Base-by-base conservation (phyloP, 2,888 invertebrate species). In the Aleiodes alternator region DNA sequence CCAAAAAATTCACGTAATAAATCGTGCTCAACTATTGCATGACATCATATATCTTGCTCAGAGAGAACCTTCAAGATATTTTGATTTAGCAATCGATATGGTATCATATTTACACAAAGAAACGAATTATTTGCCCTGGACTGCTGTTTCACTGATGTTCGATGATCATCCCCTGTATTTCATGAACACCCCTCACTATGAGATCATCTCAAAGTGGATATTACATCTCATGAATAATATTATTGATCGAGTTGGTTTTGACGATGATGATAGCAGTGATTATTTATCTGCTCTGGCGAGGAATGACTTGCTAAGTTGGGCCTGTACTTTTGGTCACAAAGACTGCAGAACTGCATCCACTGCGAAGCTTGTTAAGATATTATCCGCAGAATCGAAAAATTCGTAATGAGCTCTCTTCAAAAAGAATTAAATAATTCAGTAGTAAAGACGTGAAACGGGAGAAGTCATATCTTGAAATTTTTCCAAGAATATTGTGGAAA, bases 41-140 rank as follows among this genome's bases (percentile, higher is more conserved):
- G 97, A 97, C 87, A 90, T 94, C 7, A 92, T 94, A 78, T 93
- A 92, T 80, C 88, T 94, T 76, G 94, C 64, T 0, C 2, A 3
- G 3, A 43, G 16, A 12, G 75, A 80, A 0, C 43, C 57, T 14
- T 4, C 3, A 4, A 16, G 29, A 5, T 75, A 76, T 72, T 57
- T 48, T 14, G 72, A 76, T 14, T 11, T 61, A 61, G 31, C 72
- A 12, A 11, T 76, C 8, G 76, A 76, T 34, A 59, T 76, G 7
- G 43, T 31, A 4, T 14, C n/a, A 1, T 97, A 96, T 90, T 90
- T 97, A 78, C 88, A 90, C 72, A 89, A 91, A 11, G 95, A 96
- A 88, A 91, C 89, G 0, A 92, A 94, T n/a, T 96, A 95, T 83
- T 90, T 95, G n/a, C 96, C 97, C 0, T 97, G 96, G 97, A 90